Base-by-base conservation (phyloP, 1,140 invertebrate genomes). In the Bombus cullumanus region DNA sequence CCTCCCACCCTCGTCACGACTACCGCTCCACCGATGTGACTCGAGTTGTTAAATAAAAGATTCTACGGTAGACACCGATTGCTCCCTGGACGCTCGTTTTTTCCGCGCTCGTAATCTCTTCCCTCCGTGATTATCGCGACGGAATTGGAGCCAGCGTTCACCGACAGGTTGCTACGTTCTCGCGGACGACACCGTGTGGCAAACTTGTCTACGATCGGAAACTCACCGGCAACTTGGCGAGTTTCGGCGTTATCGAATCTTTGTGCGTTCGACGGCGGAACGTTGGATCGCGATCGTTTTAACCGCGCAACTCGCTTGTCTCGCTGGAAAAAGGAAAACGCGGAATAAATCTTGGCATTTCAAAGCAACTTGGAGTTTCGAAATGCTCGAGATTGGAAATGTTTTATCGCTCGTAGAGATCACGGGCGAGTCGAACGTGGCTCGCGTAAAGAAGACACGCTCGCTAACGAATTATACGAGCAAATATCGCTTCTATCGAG, bases 1-100 rank as follows among this genome's bases (percentile, higher is more conserved):
- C 18, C 34, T 37, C 31, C 34, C 72, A 10, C n/a, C 8, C 39
- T 31, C 9, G 9, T 53, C 43, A 53, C 47, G 47, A 22, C 25
- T 53, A 28, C 9, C n/a, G 13, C n/a, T 39, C 13, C 41, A 28
- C 22, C 22, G 41, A 43, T 41, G 53, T 37, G 22, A 37, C 34
- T 59, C 37, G 53, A 72, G 34, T 73, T 57, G 59, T n/a, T n/a
- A 72, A 81, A 81, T 81, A 73, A 81, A 81, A 81, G 79, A 73
- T 81, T 41, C 68, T 43, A 59, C 47, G 22, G 18, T 8, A 6
- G 34, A 13, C 1, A 15, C 1, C 12, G 62, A 39, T 37, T 62
- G 41, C 59, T 75, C 81, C 81, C 72, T 13, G 41, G 41, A 53
- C 59, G 72, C 13, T 83, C 72, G 81, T 83, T 66, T 25, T 4